These are phyloP conservation scores for Azorinus chamasolen DNA, from an alignment of 2,888 invertebrate species.

Conservation along the genomic window DNA sequence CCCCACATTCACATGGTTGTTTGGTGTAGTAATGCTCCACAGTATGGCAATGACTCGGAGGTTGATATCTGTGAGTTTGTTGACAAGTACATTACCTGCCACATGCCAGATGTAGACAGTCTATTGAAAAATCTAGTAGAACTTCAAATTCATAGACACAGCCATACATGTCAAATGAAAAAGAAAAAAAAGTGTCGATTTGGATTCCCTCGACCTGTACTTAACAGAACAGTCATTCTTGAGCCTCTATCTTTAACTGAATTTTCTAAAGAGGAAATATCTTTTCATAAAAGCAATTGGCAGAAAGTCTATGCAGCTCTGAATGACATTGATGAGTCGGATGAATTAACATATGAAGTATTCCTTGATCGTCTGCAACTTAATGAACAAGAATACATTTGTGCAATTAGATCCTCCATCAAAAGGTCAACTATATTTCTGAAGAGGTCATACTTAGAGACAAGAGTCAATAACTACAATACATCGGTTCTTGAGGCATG, in stretches of 20 bases:
- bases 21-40: constrained; percentile 53
- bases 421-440: constrained; percentile 42
- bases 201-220: constrained; percentile 56
- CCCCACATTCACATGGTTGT: constrained; percentile 62
- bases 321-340: neutral
- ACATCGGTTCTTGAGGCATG: constrained; percentile 19
- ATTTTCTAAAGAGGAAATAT: neutral
- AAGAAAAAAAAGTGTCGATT: constrained; percentile 47
- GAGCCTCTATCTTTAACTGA: constrained; percentile 37
- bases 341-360: constrained; percentile 11
- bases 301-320: neutral
- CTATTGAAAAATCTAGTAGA: constrained; percentile 11
- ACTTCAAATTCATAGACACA: constrained; percentile 19
- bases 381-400: constrained; percentile 4
- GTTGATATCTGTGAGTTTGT: constrained; percentile 42
- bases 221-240: constrained; percentile 27
- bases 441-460: constrained; percentile 28
- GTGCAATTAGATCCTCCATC: constrained; percentile 27
- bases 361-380: neutral
- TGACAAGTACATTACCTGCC: constrained; percentile 49
- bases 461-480: constrained; percentile 46
- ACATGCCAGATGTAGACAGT: neutral
- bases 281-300: neutral
- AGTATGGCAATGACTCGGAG: constrained; percentile 23
- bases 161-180: constrained; percentile 21